Conservation (phyloP, 2,888 invertebrate genomes). For the Diarsia dahlii region DNA sequence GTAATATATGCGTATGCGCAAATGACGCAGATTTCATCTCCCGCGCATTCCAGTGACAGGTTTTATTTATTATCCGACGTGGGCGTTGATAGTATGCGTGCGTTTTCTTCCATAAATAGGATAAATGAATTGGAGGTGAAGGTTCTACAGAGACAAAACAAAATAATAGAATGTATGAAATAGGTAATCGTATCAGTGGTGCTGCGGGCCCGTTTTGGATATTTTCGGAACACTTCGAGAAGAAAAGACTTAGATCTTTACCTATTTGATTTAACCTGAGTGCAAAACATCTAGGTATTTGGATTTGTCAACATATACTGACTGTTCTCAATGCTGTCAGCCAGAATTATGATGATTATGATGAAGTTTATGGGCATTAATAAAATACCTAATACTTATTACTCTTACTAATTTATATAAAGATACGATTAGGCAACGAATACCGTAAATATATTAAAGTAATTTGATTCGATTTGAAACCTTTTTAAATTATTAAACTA, state of each 20-base stretch:
- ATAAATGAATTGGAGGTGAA: neutral
- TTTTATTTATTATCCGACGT: slow-evolving; percentile 38
- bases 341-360: no score
- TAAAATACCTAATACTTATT: slow-evolving; percentile 1
- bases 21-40: slow-evolving; percentile 58
- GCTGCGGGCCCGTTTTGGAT: neutral
- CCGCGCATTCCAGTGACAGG: slow-evolving; percentile 38
- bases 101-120: neutral
- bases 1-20: slow-evolving; percentile 47
- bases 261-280: no score
- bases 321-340: no score
- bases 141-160: no score
- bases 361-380: neutral
- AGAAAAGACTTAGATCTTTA: neutral
- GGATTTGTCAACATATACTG: no score
- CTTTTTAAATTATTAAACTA: neutral
- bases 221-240: neutral
- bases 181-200: neutral
- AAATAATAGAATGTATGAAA: no score
- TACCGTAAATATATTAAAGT: neutral
- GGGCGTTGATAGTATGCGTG: neutral
- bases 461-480: neutral
- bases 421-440: neutral
- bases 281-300: no score
- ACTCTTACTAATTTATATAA: neutral